Base-by-base conservation (phyloP, 2,888 invertebrate species). In the Neuroscelio doddi region DNA sequence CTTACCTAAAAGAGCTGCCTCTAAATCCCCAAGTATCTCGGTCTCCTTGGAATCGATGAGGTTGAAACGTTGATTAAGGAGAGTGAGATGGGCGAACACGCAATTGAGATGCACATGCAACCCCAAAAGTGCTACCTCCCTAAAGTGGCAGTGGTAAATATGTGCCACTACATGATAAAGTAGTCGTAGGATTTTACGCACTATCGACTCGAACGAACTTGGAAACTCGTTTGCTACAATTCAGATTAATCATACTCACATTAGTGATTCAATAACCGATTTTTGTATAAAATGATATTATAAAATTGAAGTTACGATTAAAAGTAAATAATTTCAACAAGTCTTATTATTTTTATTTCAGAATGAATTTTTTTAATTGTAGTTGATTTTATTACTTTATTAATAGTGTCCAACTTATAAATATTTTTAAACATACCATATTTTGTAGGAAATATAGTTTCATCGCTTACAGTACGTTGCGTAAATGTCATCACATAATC, bases 401-500 rank as follows among this genome's bases (percentile, higher is more conserved):
- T n/a, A n/a, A n/a, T n/a, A n/a, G n/a, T n/a, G n/a, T n/a, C n/a
- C n/a, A n/a, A n/a, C n/a, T n/a, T n/a, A n/a, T n/a, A n/a, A n/a
- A n/a, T n/a, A n/a, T n/a, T n/a, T n/a, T n/a, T n/a, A 16, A 15
- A 81, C 90, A 90, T 87, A 94, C 97, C 97, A 87, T 96, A 97
- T 90, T 98, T 98, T 84, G 98, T 98, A 86, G 98, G 98, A 89
- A 98, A 98, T 85, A 97, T 91, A 82, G 91, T 90, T 89, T 98
- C 98, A 87, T 98, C 97, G 86, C 94, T 94, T 87, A 98, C 93
- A 76, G 95, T 96, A 88, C 96, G 96, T 87, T 98, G 97, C 78
- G 95, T 96, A 88, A 93, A 96, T 71, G 97, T 96, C 96, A 98
- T 98, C 84, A 97, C 97, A 88, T 96, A 97, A 88, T 98, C 98